Percentiles rank a stretch among this genome's conserved stretches.
Evolutionary conservation across 2,888 invertebrate genomes (phyloP).

Genomic region (Labia minor): DNA sequence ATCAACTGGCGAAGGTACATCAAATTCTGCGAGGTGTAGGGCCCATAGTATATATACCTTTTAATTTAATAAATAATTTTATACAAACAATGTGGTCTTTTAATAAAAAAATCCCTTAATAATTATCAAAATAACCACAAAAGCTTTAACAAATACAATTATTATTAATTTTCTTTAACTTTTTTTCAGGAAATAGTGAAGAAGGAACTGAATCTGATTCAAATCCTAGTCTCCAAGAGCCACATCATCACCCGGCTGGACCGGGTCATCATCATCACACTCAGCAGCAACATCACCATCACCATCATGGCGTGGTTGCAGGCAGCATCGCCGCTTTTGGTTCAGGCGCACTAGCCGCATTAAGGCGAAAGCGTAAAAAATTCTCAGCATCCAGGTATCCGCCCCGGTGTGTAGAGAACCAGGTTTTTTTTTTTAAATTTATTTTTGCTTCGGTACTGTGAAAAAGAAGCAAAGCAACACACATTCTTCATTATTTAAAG

Average conservation of each 20-base stretch:
- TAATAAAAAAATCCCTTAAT: too few relatives aligned
- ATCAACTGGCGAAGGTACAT: too few relatives aligned
- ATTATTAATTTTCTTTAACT: too few relatives aligned
- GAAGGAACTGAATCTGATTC: constrained; percentile 45
- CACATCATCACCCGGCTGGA: constrained; percentile 25
- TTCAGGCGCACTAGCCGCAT: constrained; percentile 52
- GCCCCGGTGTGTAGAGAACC: constrained; percentile 28
- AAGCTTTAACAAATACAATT: too few relatives aligned
- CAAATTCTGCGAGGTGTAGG: too few relatives aligned
- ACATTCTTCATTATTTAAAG: too few relatives aligned
- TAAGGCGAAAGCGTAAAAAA: constrained; percentile 70
- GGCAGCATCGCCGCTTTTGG: constrained; percentile 22
- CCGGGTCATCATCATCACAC: constrained; percentile 31
- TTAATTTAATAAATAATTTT: too few relatives aligned
- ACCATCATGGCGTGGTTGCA: constrained; percentile 16
- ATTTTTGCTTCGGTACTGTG: background rate
- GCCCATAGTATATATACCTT: too few relatives aligned
- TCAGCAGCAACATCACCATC: constrained; percentile 25
- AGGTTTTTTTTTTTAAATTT: background rate
- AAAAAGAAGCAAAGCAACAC: too few relatives aligned
- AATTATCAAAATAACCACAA: too few relatives aligned
- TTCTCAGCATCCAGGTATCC: constrained; percentile 68
- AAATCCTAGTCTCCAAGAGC: constrained; percentile 47
- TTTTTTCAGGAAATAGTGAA: background rate
- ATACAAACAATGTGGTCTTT: too few relatives aligned